Conservation (phyloP, 2,888 invertebrate genomes). For the Sicus ferrugineus region DNA sequence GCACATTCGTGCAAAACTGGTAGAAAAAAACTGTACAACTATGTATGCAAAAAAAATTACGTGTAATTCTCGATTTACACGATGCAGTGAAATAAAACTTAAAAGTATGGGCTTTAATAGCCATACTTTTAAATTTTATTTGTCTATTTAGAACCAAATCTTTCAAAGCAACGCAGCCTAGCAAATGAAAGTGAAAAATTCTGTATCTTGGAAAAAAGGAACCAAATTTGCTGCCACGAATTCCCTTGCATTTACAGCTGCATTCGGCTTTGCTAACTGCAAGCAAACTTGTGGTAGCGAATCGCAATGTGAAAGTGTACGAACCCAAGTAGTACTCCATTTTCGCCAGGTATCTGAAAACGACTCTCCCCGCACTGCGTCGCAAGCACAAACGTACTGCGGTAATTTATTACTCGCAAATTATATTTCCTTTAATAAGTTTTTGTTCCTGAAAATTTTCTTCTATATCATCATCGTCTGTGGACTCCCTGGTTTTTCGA, state of each 20-base stretch:
- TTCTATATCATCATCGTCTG: conserved; percentile 30
- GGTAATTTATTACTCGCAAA: conserved; percentile 31
- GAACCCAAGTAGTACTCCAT: conserved; percentile 60
- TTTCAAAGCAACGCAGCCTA: too few species aligned
- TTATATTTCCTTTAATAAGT: conserved; percentile 23
- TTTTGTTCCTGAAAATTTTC: conserved; percentile 4
- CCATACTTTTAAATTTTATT: too few species aligned
- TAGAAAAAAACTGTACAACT: too few species aligned
- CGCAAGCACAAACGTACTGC: conserved; percentile 34
- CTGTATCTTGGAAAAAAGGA: conserved; percentile 6
- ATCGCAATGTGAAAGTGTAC: conserved; percentile 42
- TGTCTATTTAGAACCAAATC: too few species aligned
- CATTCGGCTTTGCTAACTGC: not conserved
- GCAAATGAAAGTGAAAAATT: conserved; percentile 9
- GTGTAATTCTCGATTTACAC: too few species aligned
- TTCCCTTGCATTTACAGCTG: not conserved
- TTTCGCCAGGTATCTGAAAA: conserved; percentile 34
- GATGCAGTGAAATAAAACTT: too few species aligned
- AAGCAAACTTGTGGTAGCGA: not conserved
- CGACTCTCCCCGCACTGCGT: conserved; percentile 31
- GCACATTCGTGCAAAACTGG: too few species aligned
- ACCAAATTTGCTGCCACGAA: not conserved
- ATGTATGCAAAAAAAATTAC: too few species aligned
- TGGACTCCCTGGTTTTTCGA: conserved; percentile 44
- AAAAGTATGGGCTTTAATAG: too few species aligned